Evolutionary conservation across 2,797 vertebrate genomes (phyloP).

Genomic region (Falco biarmicus): DNA sequence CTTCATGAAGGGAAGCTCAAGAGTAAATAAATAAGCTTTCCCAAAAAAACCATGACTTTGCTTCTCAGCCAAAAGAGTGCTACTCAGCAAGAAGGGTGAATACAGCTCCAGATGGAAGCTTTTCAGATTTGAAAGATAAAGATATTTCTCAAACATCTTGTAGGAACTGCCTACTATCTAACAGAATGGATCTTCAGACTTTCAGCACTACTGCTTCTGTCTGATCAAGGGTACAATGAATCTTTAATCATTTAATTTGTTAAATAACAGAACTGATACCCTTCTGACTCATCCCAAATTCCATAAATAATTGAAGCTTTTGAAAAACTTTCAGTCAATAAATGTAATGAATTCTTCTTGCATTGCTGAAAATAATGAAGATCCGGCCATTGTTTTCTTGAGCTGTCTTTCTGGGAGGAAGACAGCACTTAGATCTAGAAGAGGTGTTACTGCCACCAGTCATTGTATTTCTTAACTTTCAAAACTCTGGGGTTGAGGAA

Average conservation of each 20-base stretch:
- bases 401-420: neutral
- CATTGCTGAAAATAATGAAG: neutral
- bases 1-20: slow-evolving; percentile 1
- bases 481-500: neutral
- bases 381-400: neutral
- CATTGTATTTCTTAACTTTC: neutral
- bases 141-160: slow-evolving; percentile 5
- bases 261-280: neutral
- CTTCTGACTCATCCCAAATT: neutral
- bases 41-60: slow-evolving; percentile 9
- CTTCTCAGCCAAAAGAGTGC: neutral
- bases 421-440: neutral
- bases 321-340: neutral
- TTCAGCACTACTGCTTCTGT: neutral
- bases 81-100: slow-evolving; percentile 35
- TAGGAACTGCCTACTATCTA: neutral
- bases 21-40: slow-evolving; percentile 29
- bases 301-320: neutral
- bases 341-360: neutral
- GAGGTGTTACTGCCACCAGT: neutral
- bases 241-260: neutral
- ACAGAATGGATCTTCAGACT: neutral
- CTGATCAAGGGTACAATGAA: neutral
- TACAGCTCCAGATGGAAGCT: slow-evolving; percentile 31
- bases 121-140: slow-evolving; percentile 38